Evolutionary conservation across 1,140 invertebrate genomes (phyloP).

Genomic region (Zaprionus gabonicus): DNA sequence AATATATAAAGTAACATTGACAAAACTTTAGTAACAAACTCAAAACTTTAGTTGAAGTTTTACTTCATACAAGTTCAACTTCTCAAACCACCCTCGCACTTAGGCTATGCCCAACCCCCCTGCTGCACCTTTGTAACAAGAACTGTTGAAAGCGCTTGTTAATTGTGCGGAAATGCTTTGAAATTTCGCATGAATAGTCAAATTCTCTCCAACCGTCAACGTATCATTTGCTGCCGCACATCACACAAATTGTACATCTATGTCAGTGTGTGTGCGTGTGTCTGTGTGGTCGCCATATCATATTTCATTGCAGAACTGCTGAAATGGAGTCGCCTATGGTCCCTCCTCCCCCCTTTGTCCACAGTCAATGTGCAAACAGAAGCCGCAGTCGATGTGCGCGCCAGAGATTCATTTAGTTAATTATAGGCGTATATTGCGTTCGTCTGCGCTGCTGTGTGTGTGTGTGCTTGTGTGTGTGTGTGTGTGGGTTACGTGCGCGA

Average conservation of each 20-base stretch:
- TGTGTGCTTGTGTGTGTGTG: conserved; percentile 8
- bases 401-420: conserved; percentile 56
- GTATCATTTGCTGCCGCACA: conserved; percentile 24
- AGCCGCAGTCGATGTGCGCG: conserved; percentile 11
- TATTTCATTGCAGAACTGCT: conserved; percentile 17
- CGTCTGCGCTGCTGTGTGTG: background rate
- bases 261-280: background rate
- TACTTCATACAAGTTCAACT: background rate
- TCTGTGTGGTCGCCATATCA: conserved; percentile 2
- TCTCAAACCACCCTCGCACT: background rate
- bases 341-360: background rate
- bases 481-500: conserved; percentile 5
- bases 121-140: background rate
- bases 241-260: conserved; percentile 1
- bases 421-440: conserved; percentile 39
- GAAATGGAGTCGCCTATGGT: background rate
- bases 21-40: no score
- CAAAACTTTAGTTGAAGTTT: no score
- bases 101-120: background rate
- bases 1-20: no score
- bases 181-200: conserved; percentile 28
- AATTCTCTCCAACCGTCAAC: conserved; percentile 31
- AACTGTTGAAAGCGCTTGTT: background rate
- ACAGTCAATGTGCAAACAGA: conserved; percentile 19
- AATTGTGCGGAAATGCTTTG: conserved; percentile 18